Conservation (phyloP, 1,140 invertebrate species). For the Leptinotarsa texana region DNA sequence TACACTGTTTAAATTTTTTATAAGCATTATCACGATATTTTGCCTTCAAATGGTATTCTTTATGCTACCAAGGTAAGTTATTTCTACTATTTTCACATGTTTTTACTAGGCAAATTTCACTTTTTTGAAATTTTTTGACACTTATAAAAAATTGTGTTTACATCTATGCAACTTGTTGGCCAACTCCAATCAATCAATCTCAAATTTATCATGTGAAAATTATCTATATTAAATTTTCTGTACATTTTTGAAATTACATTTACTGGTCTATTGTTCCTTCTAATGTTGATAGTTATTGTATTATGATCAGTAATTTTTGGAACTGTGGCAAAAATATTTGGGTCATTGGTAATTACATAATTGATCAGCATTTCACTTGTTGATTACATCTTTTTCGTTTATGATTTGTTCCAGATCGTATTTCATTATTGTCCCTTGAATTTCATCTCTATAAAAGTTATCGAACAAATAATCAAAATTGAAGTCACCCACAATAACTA, state of each 20-base stretch:
- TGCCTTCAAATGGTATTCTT: conserved; percentile 8
- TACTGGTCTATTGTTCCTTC: no score
- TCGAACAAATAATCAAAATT: no score
- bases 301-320: no score
- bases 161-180: neutral
- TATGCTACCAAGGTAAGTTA: conserved; percentile 17
- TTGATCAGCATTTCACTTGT: neutral
- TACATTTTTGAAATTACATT: no score
- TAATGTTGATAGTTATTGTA: no score
- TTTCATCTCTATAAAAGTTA: no score
- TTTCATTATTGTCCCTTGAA: no score
- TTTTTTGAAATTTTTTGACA: conserved; percentile 16
- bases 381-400: neutral
- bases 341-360: conserved; percentile 1
- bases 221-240: no score
- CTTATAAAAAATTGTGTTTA: conserved; percentile 12
- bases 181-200: no score
- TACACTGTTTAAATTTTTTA: conserved; percentile 14
- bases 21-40: neutral
- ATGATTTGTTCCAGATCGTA: neutral
- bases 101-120: conserved; percentile 13
- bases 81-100: conserved; percentile 8
- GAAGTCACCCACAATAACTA: neutral
- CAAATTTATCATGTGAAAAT: no score
- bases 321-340: no score